Conservation (phyloP, 1,140 invertebrate species). For the Sarcophaga peregrina region DNA sequence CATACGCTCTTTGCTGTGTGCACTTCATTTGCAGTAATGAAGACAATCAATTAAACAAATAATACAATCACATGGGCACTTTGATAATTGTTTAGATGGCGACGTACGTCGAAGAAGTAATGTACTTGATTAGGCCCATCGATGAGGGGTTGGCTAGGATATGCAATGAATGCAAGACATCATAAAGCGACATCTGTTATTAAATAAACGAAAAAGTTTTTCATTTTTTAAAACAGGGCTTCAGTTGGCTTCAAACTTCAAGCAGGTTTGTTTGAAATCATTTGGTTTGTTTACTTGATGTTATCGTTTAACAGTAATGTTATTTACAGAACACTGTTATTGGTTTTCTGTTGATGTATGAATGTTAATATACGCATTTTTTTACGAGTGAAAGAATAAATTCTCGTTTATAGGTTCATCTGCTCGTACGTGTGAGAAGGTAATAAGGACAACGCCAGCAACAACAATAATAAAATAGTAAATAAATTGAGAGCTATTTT, state of each 20-base stretch:
- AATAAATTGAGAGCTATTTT: background rate
- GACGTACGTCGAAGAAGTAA: background rate
- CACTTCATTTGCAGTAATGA: background rate
- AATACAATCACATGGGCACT: background rate
- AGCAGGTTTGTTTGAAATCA: background rate
- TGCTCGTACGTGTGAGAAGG: background rate
- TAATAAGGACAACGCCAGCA: background rate
- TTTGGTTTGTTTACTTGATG: background rate
- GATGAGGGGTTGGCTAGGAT: background rate
- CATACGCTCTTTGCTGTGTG: too few relatives aligned
- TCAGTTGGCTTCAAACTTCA: background rate
- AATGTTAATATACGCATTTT: background rate
- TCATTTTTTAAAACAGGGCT: background rate
- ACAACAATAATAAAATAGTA: background rate
- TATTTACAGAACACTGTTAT: background rate
- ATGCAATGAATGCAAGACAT: background rate
- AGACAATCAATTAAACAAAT: slow-evolving; percentile 4
- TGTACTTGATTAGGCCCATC: background rate
- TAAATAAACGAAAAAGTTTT: background rate
- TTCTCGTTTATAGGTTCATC: background rate
- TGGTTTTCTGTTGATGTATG: background rate
- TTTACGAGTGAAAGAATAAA: background rate
- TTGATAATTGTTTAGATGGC: background rate
- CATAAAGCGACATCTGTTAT: background rate
- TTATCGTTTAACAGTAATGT: background rate